These are phyloP conservation scores for Gymnocheta viridis DNA, from an alignment of 2,888 invertebrate species.

Conservation along the genomic window DNA sequence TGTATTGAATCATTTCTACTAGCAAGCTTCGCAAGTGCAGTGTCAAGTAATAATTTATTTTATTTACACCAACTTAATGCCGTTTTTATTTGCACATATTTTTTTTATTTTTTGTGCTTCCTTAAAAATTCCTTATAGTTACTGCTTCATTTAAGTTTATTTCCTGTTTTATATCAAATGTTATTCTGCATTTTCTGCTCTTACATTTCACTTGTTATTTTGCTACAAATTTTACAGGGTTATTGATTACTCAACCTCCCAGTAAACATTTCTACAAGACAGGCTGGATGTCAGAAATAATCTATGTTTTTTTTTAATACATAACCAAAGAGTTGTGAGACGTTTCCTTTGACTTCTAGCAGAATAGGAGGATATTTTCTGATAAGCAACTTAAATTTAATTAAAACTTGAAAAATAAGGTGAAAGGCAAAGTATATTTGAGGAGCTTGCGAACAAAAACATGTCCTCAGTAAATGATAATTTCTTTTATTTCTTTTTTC, in stretches of 20 bases:
- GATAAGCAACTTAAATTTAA: too few relatives aligned
- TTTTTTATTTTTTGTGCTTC: constrained; percentile 3
- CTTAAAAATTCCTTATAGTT: background rate
- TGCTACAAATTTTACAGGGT: background rate
- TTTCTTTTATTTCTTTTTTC: too few relatives aligned
- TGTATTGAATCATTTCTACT: background rate
- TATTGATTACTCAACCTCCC: background rate
- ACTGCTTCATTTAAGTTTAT: constrained; percentile 4
- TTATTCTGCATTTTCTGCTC: background rate
- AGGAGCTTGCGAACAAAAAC: too few relatives aligned
- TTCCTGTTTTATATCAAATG: background rate
- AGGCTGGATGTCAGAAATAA: too few relatives aligned
- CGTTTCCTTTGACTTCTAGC: too few relatives aligned
- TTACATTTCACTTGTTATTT: background rate
- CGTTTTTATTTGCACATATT: constrained; percentile 35
- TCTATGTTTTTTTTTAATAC: too few relatives aligned
- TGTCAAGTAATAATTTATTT: background rate
- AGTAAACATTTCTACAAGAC: background rate
- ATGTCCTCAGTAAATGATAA: too few relatives aligned
- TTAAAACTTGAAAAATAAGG: too few relatives aligned
- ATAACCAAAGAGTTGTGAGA: too few relatives aligned
- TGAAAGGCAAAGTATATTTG: too few relatives aligned
- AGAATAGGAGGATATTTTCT: too few relatives aligned
- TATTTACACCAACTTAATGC: constrained; percentile 13
- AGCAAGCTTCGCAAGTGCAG: too few relatives aligned